Conservation (phyloP, 2,888 invertebrate species). For the Chrysomela aeneicollis region DNA sequence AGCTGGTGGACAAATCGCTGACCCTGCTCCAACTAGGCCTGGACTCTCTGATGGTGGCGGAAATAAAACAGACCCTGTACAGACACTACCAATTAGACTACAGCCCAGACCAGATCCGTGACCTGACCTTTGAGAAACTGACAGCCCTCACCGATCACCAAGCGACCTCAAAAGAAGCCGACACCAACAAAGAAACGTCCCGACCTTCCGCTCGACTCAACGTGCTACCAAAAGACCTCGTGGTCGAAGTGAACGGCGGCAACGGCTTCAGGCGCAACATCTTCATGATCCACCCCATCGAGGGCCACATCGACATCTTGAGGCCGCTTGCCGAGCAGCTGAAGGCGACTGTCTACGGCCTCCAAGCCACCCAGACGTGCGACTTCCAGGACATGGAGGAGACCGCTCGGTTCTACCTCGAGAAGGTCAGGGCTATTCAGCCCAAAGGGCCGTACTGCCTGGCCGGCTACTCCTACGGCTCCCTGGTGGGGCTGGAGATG, state of each 20-base stretch:
- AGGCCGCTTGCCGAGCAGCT: conserved; percentile 33
- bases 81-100: conserved; percentile 43
- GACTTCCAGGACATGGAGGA: conserved; percentile 30
- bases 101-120: conserved; percentile 37
- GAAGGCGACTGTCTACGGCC: conserved; percentile 37
- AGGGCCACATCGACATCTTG: conserved; percentile 36
- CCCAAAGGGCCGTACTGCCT: conserved; percentile 39
- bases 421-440: conserved; percentile 31
- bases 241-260: conserved; percentile 32
- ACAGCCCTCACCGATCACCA: conserved; percentile 13
- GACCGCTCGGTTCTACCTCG: conserved; percentile 28
- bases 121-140: conserved; percentile 38
- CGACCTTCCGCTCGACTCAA: background rate
- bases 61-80: conserved; percentile 46
- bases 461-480: conserved; percentile 43
- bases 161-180: background rate
- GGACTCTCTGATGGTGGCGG: conserved; percentile 46
- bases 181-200: background rate
- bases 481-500: conserved; percentile 35
- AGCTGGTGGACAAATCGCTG: conserved; percentile 36
- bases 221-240: conserved; percentile 30
- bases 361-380: conserved; percentile 33
- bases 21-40: conserved; percentile 42
- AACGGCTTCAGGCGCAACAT: conserved; percentile 23
- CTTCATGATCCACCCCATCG: conserved; percentile 42